Percentiles rank a stretch among this genome's conserved stretches.
Evolutionary conservation across 2,888 invertebrate species (phyloP).

Genomic region (Tipula confusa): DNA sequence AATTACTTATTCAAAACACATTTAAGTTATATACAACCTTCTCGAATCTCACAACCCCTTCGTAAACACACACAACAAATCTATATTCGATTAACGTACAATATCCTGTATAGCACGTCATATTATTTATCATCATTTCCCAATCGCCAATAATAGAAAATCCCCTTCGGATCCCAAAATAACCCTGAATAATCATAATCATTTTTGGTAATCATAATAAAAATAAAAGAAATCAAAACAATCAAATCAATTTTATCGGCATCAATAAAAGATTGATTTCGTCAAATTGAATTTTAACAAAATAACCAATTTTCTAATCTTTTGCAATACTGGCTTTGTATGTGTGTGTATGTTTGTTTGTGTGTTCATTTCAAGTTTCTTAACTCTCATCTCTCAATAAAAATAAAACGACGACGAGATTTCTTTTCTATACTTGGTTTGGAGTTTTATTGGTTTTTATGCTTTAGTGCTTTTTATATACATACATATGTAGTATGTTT

Average conservation of each 20-base stretch:
- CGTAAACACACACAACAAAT: background rate
- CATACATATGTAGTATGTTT: background rate
- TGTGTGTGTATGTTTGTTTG: too few relatives aligned
- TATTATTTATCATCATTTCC: background rate
- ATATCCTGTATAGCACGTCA: background rate
- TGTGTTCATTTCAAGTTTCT: background rate
- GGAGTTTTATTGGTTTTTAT: conserved; percentile 20
- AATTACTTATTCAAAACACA: background rate
- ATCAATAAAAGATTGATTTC: conserved; percentile 20
- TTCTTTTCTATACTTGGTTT: background rate
- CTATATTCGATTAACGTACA: background rate
- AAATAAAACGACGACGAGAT: background rate
- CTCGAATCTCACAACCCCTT: background rate
- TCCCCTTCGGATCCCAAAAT: background rate
- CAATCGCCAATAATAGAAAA: background rate
- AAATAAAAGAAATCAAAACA: conserved; percentile 25
- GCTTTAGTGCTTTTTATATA: conserved; percentile 21
- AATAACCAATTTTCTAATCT: conserved; percentile 25
- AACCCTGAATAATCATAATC: conserved; percentile 9
- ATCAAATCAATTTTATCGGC: background rate
- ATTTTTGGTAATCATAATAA: conserved; percentile 3
- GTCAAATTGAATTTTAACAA: conserved; percentile 25
- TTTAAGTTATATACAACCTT: background rate
- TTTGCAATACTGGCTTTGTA: background rate
- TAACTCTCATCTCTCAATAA: background rate